Conservation (phyloP, 2,888 invertebrate species). For the Pristionchus arcanus region DNA sequence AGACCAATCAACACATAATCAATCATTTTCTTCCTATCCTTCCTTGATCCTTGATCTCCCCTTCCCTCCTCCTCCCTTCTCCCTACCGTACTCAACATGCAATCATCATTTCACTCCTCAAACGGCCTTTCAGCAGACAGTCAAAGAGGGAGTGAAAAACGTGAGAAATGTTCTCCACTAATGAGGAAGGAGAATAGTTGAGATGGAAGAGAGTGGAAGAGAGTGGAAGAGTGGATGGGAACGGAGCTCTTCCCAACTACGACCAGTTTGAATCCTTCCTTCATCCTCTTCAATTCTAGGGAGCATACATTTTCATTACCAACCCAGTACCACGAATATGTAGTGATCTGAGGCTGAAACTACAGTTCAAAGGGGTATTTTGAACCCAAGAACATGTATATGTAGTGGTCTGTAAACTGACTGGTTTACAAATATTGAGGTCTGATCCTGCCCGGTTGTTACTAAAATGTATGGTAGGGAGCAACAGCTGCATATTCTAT, state of each 20-base stretch:
- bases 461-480: no score
- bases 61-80: background rate
- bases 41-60: background rate
- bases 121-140: constrained; percentile 38
- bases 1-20: constrained; percentile 27
- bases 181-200: constrained; percentile 9
- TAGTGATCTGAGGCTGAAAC: no score
- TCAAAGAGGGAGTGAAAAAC: constrained; percentile 43
- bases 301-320: no score
- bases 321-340: no score
- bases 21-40: background rate
- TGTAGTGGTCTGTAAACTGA: no score
- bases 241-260: background rate
- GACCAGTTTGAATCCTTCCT: constrained; percentile 7
- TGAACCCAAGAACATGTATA: no score
- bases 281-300: background rate
- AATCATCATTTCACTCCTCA: constrained; percentile 33
- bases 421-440: no score
- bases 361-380: no score
- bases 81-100: constrained; percentile 27
- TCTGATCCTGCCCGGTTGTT: no score
- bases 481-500: background rate
- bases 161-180: constrained; percentile 28
- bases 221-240: constrained; percentile 11
- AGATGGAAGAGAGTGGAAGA: background rate